Conservation (phyloP, 1,140 invertebrate species). For the Tetragonula clypearis region DNA sequence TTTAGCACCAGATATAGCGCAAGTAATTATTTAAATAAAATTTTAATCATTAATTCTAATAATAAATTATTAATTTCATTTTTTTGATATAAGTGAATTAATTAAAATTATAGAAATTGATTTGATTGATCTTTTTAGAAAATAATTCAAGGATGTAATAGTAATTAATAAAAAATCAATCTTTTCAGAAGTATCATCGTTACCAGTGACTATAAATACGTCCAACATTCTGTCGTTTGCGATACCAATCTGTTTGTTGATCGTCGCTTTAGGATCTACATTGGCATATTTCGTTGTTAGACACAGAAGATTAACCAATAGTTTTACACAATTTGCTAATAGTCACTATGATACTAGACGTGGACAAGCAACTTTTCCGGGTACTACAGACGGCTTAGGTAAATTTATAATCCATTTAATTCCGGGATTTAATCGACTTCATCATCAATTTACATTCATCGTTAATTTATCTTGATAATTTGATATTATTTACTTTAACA, state of each 20-base stretch:
- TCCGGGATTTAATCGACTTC: background rate
- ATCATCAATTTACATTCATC: background rate
- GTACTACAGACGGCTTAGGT: constrained; percentile 87
- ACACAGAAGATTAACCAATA: constrained; percentile 88
- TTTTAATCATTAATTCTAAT: background rate
- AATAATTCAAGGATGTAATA: background rate
- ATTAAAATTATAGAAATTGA: background rate
- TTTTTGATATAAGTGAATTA: background rate
- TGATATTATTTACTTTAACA: background rate
- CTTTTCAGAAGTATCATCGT: constrained; percentile 52
- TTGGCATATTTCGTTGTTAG: constrained; percentile 87
- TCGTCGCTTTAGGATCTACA: constrained; percentile 84
- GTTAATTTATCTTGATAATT: too few relatives aligned
- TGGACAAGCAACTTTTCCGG: constrained; percentile 90
- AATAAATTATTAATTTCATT: background rate
- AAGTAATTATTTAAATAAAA: constrained; percentile 68
- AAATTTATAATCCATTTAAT: constrained; percentile 53
- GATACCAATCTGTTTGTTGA: constrained; percentile 82
- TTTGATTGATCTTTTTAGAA: background rate
- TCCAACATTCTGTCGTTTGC: constrained; percentile 76
- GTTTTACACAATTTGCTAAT: constrained; percentile 91
- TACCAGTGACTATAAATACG: constrained; percentile 72
- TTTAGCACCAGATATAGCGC: constrained; percentile 79
- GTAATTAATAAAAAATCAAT: constrained; percentile 1
- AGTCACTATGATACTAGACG: constrained; percentile 93